Evolutionary conservation across 2,113 vertebrate species (phyloP).

Genomic region (Myotis yumanensis): DNA sequence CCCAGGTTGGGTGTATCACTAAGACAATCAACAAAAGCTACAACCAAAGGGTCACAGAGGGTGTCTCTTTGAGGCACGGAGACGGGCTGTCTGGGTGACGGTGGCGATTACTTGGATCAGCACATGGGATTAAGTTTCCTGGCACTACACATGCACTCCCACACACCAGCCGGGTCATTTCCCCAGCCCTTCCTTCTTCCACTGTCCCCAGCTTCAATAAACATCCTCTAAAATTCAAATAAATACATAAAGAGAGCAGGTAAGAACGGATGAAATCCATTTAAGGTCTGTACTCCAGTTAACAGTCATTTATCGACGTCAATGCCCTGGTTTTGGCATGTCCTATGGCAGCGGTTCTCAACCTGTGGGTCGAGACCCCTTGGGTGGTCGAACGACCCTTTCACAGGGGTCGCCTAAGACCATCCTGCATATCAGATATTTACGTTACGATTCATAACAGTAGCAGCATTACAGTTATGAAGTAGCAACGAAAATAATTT

Average conservation of each 20-base stretch:
- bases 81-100: background rate
- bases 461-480: too few relatives aligned
- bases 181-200: too few relatives aligned
- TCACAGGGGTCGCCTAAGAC: too few relatives aligned
- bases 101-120: background rate
- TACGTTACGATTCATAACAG: too few relatives aligned
- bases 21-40: background rate
- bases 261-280: background rate
- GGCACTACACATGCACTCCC: background rate
- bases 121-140: background rate
- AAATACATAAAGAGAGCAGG: background rate
- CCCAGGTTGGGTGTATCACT: background rate
- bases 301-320: too few relatives aligned
- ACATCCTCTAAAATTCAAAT: too few relatives aligned
- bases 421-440: too few relatives aligned
- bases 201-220: too few relatives aligned
- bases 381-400: too few relatives aligned
- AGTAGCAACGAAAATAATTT: too few relatives aligned
- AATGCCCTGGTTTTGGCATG: background rate
- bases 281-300: background rate
- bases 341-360: background rate
- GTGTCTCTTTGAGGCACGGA: background rate
- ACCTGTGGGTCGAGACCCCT: too few relatives aligned
- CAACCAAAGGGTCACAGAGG: background rate
- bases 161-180: too few relatives aligned